These are phyloP conservation scores for Oxyteleia sp. DNA, from an alignment of 2,888 invertebrate species.

Conservation along the genomic window DNA sequence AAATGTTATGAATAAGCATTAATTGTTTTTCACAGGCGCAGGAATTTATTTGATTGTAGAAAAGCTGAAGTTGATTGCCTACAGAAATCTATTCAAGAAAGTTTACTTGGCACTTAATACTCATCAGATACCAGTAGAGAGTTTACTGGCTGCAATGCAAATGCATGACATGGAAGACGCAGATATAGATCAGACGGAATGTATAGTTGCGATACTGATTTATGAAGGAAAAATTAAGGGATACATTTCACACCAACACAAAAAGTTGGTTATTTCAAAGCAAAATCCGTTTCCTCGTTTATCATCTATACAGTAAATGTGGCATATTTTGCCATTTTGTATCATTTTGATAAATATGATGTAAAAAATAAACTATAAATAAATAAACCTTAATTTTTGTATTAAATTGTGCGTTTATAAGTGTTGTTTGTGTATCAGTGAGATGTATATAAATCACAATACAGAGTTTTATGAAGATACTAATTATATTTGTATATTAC, in stretches of 20 bases:
- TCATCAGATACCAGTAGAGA: slow-evolving; percentile 96
- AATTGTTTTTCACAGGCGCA: slow-evolving; percentile 97
- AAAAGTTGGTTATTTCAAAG: slow-evolving; percentile 98
- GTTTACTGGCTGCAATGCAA: slow-evolving; percentile 94
- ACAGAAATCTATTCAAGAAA: slow-evolving; percentile 98
- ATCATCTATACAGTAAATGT: slow-evolving; percentile 89
- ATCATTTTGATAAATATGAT: too few species aligned
- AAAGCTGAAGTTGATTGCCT: slow-evolving; percentile 97
- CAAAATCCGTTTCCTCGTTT: slow-evolving; percentile 97
- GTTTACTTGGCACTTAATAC: slow-evolving; percentile 93
- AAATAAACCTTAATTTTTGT: too few species aligned
- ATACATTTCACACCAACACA: slow-evolving; percentile 98
- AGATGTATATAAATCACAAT: too few species aligned
- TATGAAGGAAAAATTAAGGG: slow-evolving; percentile 99
- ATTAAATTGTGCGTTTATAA: too few species aligned
- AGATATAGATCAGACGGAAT: slow-evolving; percentile 97
- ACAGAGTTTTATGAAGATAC: too few species aligned
- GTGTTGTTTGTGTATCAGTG: too few species aligned
- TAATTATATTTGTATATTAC: too few species aligned
- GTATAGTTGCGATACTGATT: slow-evolving; percentile 98
- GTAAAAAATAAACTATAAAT: too few species aligned
- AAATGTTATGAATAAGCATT: slow-evolving; percentile 94
- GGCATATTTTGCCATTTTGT: neutral
- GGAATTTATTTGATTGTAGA: slow-evolving; percentile 99
- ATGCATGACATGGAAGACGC: slow-evolving; percentile 95